phyloP scores from a whole-genome alignment of 2,113 vertebrate species.

The Chionis minor region DNA sequence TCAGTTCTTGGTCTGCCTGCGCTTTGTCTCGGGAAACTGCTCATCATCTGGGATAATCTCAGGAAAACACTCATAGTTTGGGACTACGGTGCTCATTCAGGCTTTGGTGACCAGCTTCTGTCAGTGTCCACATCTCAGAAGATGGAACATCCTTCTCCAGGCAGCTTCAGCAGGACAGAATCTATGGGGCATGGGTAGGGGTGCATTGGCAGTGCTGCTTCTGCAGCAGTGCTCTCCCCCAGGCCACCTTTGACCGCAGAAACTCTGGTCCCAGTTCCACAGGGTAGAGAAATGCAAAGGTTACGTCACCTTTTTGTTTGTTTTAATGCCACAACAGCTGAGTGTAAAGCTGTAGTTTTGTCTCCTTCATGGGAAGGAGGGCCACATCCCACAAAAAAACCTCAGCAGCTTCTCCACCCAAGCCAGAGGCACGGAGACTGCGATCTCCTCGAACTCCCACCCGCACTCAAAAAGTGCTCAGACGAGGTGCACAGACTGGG shows the following conservation, averaged over 20 bases:
- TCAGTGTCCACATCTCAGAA: neutral
- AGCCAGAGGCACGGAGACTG: neutral
- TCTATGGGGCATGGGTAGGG: neutral
- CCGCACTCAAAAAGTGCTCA: no score
- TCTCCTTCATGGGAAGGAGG: neutral
- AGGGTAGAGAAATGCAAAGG: neutral
- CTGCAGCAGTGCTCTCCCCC: neutral
- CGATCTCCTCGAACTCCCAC: neutral
- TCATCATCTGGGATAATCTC: neutral
- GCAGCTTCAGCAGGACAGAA: neutral
- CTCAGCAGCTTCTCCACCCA: neutral
- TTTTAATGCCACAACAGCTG: neutral
- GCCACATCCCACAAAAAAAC: neutral
- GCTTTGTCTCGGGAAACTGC: neutral
- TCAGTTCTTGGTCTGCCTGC: no score
- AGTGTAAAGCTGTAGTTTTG: neutral
- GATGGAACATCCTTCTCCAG: neutral
- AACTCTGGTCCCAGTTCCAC: neutral
- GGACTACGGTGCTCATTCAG: neutral
- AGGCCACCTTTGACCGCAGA: neutral
- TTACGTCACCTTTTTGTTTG: neutral
- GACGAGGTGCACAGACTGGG: fast-evolving
- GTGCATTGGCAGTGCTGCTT: neutral
- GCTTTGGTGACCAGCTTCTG: neutral
- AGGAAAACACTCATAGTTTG: neutral